A percentile compares a stretch with the other conserved stretches of the same genome.
These are phyloP conservation scores for Agrotis segetum DNA, from an alignment of 2,888 invertebrate species.

Conservation along the genomic window DNA sequence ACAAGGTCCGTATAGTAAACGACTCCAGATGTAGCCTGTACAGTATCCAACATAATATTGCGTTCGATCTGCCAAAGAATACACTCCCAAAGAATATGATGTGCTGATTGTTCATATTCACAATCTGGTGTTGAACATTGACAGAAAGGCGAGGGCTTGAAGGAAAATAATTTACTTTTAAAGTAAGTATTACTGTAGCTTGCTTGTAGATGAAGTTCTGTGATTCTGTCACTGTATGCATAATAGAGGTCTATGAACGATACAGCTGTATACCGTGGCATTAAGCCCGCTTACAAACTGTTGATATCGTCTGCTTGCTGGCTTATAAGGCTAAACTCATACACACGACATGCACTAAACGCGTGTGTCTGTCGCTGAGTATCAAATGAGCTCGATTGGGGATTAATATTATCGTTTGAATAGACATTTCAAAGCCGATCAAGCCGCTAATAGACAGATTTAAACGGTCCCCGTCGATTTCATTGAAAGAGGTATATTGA, in stretches of 20 bases:
- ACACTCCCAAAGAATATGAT: too few species aligned
- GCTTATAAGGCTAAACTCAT: conserved; percentile 11
- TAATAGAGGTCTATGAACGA: conserved; percentile 42
- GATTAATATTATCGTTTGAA: neutral
- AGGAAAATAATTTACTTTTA: too few species aligned
- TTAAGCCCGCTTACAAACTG: conserved; percentile 26
- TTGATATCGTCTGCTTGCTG: conserved; percentile 19
- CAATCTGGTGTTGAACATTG: too few species aligned
- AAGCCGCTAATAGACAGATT: neutral
- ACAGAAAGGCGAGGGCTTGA: too few species aligned
- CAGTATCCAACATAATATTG: too few species aligned
- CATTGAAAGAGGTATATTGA: neutral
- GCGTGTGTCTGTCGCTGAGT: neutral
- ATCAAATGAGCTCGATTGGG: neutral
- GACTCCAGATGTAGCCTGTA: too few species aligned
- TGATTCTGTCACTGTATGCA: conserved; percentile 27
- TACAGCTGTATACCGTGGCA: conserved; percentile 19
- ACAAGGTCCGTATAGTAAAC: too few species aligned
- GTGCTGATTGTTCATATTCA: too few species aligned
- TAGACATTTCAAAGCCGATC: neutral
- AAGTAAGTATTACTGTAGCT: conserved; percentile 8
- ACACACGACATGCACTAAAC: conserved; percentile 12
- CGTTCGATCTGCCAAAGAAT: too few species aligned
- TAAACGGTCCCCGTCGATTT: neutral
- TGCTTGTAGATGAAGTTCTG: conserved; percentile 4